phyloP scores from a whole-genome alignment of 2,113 vertebrate species.

The Xiphias gladius region DNA sequence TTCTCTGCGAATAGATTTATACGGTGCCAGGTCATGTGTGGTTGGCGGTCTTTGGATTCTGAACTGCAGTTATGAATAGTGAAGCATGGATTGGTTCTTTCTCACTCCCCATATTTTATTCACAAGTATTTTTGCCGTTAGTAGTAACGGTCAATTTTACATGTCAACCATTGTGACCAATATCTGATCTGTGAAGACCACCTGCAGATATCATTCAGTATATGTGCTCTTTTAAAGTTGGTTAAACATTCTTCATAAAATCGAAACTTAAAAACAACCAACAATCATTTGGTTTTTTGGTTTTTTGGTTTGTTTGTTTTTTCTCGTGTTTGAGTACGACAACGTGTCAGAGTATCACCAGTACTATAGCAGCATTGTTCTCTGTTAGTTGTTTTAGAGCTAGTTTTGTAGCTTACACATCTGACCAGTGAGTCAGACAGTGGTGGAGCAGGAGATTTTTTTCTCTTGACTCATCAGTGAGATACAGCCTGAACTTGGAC shows the following conservation, averaged over 20 bases:
- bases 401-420: not conserved
- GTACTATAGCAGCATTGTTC: not conserved
- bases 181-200: not conserved
- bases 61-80: slow-evolving; percentile 5
- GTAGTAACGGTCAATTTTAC: not conserved
- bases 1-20: slow-evolving; percentile 41
- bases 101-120: slow-evolving; percentile 1
- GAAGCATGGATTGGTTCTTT: slow-evolving; percentile 8
- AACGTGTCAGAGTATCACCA: not conserved
- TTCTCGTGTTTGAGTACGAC: not conserved
- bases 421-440: slow-evolving; percentile 4
- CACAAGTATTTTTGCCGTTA: not conserved
- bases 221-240: not conserved
- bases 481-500: not conserved
- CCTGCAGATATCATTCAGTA: not conserved
- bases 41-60: slow-evolving; percentile 30
- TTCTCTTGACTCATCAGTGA: not conserved
- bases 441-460: not conserved
- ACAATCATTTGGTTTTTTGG: too few species aligned
- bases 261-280: not conserved
- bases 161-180: not conserved
- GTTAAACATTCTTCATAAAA: not conserved
- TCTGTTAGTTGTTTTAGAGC: not conserved
- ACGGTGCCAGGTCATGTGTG: slow-evolving; percentile 50
- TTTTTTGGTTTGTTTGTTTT: too few species aligned